phyloP scores from a whole-genome alignment of 2,888 invertebrate genomes.

The Amiota minor region DNA sequence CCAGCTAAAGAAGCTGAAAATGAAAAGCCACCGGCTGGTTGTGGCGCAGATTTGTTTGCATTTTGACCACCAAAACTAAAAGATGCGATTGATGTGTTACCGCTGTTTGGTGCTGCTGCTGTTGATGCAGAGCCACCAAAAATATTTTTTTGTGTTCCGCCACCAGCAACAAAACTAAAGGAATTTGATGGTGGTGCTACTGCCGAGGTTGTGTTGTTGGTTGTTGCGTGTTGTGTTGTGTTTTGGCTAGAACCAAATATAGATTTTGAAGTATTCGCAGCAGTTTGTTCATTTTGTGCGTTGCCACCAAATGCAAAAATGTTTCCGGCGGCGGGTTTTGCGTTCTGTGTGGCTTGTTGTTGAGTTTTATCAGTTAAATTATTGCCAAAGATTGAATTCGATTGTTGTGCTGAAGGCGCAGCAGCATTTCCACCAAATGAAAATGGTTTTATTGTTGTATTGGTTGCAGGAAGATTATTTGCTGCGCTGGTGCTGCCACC shows the following conservation, averaged over 20 bases:
- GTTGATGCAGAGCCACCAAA: background rate
- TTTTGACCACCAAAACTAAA: slow-evolving; percentile 26
- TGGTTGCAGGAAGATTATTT: background rate
- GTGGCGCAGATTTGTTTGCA: background rate
- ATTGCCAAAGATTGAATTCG: slow-evolving; percentile 11
- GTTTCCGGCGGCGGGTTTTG: no score
- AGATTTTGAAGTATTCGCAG: background rate
- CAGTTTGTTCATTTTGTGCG: background rate
- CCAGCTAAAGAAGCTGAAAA: slow-evolving; percentile 33
- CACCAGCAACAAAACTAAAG: slow-evolving; percentile 13
- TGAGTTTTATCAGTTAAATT: background rate
- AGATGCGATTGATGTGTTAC: background rate
- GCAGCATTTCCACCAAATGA: slow-evolving; percentile 40
- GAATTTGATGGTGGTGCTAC: background rate
- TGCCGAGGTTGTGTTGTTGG: background rate
- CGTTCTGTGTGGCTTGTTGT: background rate
- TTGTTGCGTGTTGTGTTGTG: no score
- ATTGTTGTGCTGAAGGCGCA: background rate
- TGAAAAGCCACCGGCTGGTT: slow-evolving; percentile 48
- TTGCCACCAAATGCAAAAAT: background rate
- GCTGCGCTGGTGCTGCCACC: slow-evolving; percentile 2
- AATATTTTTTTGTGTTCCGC: background rate
- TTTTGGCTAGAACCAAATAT: no score
- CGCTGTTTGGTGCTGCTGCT: background rate
- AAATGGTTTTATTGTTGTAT: background rate